These are phyloP conservation scores for Botia almorhae DNA, from an alignment of 2,797 vertebrate species.

Conservation along the genomic window DNA sequence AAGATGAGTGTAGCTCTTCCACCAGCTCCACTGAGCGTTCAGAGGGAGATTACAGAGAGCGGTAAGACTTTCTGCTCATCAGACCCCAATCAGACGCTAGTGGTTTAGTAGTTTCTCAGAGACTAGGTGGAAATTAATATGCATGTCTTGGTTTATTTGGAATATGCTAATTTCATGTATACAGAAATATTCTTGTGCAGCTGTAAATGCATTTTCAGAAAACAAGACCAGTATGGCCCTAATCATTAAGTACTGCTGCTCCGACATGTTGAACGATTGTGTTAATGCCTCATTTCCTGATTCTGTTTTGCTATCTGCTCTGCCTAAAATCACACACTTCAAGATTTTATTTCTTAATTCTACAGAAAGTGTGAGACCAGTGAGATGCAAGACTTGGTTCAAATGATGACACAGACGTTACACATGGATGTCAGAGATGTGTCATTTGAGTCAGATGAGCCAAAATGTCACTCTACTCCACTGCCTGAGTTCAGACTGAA, in stretches of 20 bases:
- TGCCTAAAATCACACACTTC: not conserved
- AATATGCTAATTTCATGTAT: not conserved
- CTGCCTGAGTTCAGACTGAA: conserved; percentile 87
- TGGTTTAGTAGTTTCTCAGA: no score
- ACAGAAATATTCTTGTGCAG: not conserved
- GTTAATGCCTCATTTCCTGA: not conserved
- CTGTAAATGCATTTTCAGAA: no score
- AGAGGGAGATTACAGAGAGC: conserved; percentile 86
- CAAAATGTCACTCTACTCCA: conserved; percentile 58
- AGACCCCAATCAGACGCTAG: not conserved
- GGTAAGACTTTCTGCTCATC: conserved; percentile 69
- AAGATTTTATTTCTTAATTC: conserved; percentile 22
- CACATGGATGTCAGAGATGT: conserved; percentile 83
- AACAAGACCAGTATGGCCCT: not conserved
- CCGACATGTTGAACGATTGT: not conserved
- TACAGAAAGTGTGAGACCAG: conserved; percentile 81
- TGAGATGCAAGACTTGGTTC: conserved; percentile 92
- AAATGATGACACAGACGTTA: conserved; percentile 93
- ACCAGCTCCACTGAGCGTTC: conserved; percentile 92
- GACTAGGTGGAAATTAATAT: no score
- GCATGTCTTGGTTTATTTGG: no score
- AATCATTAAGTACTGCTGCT: not conserved
- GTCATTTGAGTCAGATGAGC: conserved; percentile 62
- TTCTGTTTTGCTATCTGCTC: no score
- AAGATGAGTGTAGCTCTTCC: conserved; percentile 89